These are phyloP conservation scores for Galeopterus variegatus DNA, from an alignment of 2,113 vertebrate genomes.

Conservation along the genomic window DNA sequence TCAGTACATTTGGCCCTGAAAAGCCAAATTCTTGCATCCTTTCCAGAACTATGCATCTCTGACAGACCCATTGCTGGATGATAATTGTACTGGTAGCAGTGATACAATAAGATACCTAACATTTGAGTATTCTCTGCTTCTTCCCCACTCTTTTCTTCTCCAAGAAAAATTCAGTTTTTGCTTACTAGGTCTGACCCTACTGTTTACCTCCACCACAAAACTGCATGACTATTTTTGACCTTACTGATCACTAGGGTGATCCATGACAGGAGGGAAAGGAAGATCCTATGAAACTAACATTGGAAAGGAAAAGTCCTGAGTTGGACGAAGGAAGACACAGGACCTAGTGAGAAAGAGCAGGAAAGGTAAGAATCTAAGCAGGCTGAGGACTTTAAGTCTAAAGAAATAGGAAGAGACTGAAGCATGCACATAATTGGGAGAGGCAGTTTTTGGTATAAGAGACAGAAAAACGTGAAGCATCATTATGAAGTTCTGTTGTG, in stretches of 20 bases:
- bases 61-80: background rate
- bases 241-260: background rate
- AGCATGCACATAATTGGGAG: no score
- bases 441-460: background rate
- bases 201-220: background rate
- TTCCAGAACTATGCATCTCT: background rate
- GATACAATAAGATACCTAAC: background rate
- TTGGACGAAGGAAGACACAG: background rate
- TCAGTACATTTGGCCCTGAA: background rate
- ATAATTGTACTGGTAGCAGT: background rate
- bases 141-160: background rate
- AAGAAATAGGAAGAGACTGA: background rate
- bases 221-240: background rate
- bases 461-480: background rate
- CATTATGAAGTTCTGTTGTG: background rate
- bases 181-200: background rate
- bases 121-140: background rate
- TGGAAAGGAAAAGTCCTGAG: background rate
- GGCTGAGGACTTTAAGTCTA: background rate
- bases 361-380: background rate
- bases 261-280: background rate
- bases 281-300: no score
- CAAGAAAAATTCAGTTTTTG: background rate
- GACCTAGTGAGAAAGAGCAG: background rate
- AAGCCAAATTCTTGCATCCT: background rate